These are phyloP conservation scores for Gryon sp. DNA, from an alignment of 1,140 invertebrate genomes.

Conservation along the genomic window DNA sequence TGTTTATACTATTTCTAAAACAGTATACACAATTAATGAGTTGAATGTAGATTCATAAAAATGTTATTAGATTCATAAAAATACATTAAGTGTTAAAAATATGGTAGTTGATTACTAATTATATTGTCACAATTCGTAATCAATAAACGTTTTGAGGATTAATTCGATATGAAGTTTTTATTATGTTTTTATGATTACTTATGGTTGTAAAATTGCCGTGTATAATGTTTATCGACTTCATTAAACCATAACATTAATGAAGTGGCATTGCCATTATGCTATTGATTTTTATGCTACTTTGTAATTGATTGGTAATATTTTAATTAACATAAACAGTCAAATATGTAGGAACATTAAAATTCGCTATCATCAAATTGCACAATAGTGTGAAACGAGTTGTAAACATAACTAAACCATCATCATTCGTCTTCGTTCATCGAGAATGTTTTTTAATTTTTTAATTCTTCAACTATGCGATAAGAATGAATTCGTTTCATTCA, in stretches of 20 bases:
- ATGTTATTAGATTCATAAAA: too few relatives aligned
- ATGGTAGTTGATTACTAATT: neutral
- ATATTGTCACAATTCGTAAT: slow-evolving; percentile 12
- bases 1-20: too few relatives aligned
- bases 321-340: slow-evolving; percentile 21
- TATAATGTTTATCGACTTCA: slow-evolving; percentile 56
- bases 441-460: slow-evolving; percentile 32
- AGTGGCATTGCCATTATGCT: slow-evolving; percentile 48
- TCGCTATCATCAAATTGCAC: slow-evolving; percentile 30
- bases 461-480: slow-evolving; percentile 31
- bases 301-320: slow-evolving; percentile 55
- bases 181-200: slow-evolving; percentile 57
- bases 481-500: slow-evolving; percentile 33
- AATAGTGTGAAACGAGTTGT: slow-evolving; percentile 39
- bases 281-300: slow-evolving; percentile 50
- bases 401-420: slow-evolving; percentile 50
- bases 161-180: slow-evolving; percentile 54
- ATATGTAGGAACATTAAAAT: slow-evolving; percentile 27
- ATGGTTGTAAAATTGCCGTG: slow-evolving; percentile 55
- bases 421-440: slow-evolving; percentile 35
- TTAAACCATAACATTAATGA: slow-evolving; percentile 60
- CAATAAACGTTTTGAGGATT: slow-evolving; percentile 40
- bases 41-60: too few relatives aligned
- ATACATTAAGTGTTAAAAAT: too few relatives aligned
- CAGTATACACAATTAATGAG: too few relatives aligned